Evolutionary conservation across 2,797 vertebrate species (phyloP), one percentile per base, ranked within the genome.

Genomic region (Alcedo quadribrachys): DNA sequence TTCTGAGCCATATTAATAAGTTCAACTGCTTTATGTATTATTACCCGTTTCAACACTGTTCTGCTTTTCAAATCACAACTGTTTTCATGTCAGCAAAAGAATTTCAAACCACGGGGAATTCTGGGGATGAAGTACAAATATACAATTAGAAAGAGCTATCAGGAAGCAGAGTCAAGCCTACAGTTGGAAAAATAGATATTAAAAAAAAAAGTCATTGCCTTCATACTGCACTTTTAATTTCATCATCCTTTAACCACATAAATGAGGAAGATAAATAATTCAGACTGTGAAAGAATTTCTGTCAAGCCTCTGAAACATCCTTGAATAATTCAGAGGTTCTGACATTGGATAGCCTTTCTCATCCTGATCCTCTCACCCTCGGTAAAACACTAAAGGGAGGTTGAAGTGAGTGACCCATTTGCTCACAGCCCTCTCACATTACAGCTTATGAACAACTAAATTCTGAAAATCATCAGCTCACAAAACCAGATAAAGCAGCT

Each of bases 281-380:
- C 51, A 97, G 48, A 22, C 35, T 28, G 85, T 67, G 87, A 91
- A 94, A 70, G 50, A 70, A 83, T 80, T 97, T 97, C 97, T 85
- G 48, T 35, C 94, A 81, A 96, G 91, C 60, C 54, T 85, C 92
- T 97, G 94, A 97, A 96, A 57, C 94, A 87, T 51, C 81, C 70
- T 88, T 98, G 73, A 98, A 98, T 98, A 97, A 98, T 98, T 98
- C 73, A 98, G 58, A 75, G 91, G 97, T 97, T 96, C 90, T 97
- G 96, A 93, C 74, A 98, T 89, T 81, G 90, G 97, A 98, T 95
- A 98, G 89, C 70, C 70, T 94, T 85, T 86, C 92, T 87, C 81
- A 88, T 61, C 85, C 71, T 87, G 95, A 89, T 89, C 85, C 92
- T 87, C 74, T 70, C 69, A 90, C 40, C 9, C 68, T 70, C 66